Evolutionary conservation across 1,140 invertebrate species (phyloP).

Genomic region (Atta texana): DNA sequence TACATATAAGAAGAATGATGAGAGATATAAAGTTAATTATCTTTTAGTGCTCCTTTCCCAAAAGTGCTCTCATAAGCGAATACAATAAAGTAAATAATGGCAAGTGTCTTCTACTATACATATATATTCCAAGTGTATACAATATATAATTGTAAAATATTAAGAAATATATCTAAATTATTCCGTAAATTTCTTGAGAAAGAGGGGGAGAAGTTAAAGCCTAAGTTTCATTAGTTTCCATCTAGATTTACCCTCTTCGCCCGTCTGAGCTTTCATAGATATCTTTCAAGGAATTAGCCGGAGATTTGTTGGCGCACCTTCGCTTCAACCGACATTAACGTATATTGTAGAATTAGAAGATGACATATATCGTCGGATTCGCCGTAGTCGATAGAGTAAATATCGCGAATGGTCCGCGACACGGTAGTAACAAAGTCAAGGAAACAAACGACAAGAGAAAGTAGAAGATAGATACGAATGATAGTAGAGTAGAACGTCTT

Average conservation of each 20-base stretch:
- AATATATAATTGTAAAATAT: conserved; percentile 20
- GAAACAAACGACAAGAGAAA: conserved; percentile 2
- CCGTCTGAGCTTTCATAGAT: neutral
- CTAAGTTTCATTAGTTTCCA: conserved; percentile 50
- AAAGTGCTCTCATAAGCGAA: neutral
- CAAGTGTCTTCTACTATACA: neutral
- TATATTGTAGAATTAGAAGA: conserved; percentile 67
- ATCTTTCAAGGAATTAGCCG: conserved; percentile 66
- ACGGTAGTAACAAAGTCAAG: neutral
- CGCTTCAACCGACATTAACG: conserved; percentile 62
- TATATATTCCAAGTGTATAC: neutral
- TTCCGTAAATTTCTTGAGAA: neutral
- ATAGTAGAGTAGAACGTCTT: neutral
- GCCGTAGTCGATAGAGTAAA: conserved; percentile 55
- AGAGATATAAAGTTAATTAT: neutral
- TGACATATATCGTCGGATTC: conserved; percentile 58
- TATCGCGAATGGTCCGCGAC: neutral
- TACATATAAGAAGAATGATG: neutral
- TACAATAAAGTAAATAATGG: neutral
- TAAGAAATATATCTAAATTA: conserved; percentile 20
- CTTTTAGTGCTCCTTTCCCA: neutral
- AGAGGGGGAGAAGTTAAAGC: no score
- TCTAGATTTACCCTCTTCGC: conserved; percentile 27
- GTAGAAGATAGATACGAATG: neutral
- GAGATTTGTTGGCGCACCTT: conserved; percentile 64